These are phyloP conservation scores for Diadromus collaris DNA, from an alignment of 2,888 invertebrate species.

Conservation along the genomic window DNA sequence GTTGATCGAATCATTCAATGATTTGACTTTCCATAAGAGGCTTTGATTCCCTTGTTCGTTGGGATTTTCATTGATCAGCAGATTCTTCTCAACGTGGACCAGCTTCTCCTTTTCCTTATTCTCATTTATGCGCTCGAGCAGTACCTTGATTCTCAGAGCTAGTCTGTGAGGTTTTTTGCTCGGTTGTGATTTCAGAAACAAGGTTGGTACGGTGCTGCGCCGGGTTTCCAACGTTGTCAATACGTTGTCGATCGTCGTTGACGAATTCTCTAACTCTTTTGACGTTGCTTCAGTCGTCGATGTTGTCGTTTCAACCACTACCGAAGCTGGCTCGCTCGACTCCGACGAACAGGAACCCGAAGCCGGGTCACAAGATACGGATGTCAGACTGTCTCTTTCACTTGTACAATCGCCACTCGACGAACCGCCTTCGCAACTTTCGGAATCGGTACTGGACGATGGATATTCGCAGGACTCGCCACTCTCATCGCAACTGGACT, in stretches of 20 bases:
- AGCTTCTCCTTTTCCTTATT: constrained; percentile 61
- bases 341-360: constrained; percentile 39
- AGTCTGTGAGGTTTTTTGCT: constrained; percentile 48
- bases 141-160: constrained; percentile 63
- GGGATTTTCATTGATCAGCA: constrained; percentile 60
- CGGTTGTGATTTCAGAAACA: neutral
- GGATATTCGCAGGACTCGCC: constrained; percentile 23
- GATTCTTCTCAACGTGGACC: constrained; percentile 64
- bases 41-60: constrained; percentile 53
- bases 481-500: constrained; percentile 25
- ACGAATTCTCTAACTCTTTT: constrained; percentile 15
- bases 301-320: neutral
- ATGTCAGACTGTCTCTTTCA: neutral
- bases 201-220: constrained; percentile 37
- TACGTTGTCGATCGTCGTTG: constrained; percentile 20
- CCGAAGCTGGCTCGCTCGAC: neutral
- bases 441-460: neutral
- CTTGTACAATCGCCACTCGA: constrained; percentile 13
- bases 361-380: constrained; percentile 22
- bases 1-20: constrained; percentile 63
- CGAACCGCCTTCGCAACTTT: constrained; percentile 35
- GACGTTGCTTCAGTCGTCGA: constrained; percentile 15
- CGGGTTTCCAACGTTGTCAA: constrained; percentile 42
- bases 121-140: constrained; percentile 64
- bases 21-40: constrained; percentile 59